A percentile compares a stretch with the other conserved stretches of the same genome.
Evolutionary conservation across 2,113 vertebrate genomes (phyloP).

Genomic region (Saccopteryx leptura): DNA sequence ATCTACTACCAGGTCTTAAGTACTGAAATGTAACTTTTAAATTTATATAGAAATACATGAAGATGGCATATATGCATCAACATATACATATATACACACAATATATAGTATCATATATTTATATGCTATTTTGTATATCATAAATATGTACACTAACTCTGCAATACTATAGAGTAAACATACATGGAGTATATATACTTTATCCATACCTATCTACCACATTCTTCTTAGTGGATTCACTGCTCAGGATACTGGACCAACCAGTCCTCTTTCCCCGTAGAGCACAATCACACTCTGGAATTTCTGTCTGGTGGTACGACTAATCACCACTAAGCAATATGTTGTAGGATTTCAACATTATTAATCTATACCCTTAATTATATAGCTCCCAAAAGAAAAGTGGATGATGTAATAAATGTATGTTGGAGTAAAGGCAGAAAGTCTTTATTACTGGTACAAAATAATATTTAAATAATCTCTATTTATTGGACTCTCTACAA

Average conservation of each 20-base stretch:
- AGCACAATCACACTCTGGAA: conserved; percentile 14
- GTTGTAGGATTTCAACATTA: background rate
- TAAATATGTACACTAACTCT: background rate
- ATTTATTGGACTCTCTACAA: background rate
- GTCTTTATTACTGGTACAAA: conserved; percentile 20
- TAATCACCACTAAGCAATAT: conserved; percentile 1
- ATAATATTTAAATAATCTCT: conserved; percentile 22
- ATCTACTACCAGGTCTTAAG: background rate
- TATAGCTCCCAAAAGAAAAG: background rate
- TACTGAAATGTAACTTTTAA: conserved; percentile 26
- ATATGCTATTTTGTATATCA: background rate
- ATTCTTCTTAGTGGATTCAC: conserved; percentile 34
- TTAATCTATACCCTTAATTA: conserved; percentile 14
- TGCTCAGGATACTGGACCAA: background rate
- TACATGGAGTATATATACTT: background rate
- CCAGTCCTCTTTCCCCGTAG: background rate
- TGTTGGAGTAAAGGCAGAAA: background rate
- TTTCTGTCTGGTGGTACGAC: background rate
- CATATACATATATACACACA: background rate
- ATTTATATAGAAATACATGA: background rate
- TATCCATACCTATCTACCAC: background rate
- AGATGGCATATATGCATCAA: background rate
- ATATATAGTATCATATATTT: background rate
- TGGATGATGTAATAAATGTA: background rate
- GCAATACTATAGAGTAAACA: background rate